These are phyloP conservation scores for Littorina saxatilis DNA, from an alignment of 1,140 invertebrate species.

Conservation along the genomic window DNA sequence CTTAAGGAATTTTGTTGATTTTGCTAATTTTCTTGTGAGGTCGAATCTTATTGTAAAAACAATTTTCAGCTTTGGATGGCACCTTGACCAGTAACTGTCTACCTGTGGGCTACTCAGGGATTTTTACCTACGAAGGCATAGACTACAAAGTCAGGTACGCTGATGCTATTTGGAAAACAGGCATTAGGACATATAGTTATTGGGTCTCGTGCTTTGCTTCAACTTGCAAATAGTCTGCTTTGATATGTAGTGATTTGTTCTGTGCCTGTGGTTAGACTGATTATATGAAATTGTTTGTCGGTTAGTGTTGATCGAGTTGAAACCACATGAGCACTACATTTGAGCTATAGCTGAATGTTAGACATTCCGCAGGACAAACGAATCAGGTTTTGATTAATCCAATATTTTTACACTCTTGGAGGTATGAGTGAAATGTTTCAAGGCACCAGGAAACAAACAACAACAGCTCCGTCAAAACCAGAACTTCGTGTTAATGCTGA, in stretches of 20 bases:
- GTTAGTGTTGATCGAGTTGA: neutral
- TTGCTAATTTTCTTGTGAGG: neutral
- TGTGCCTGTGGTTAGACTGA: too few relatives aligned
- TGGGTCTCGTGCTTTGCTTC: neutral
- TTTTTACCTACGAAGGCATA: neutral
- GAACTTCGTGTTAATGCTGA: too few relatives aligned
- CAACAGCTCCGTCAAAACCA: too few relatives aligned
- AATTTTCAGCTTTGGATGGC: slow-evolving; percentile 16
- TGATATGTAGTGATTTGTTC: too few relatives aligned
- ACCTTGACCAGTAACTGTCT: slow-evolving; percentile 28
- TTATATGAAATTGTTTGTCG: too few relatives aligned
- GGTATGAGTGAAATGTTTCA: too few relatives aligned
- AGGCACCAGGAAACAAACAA: too few relatives aligned
- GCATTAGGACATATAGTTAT: neutral
- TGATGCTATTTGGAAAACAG: neutral
- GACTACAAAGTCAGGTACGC: neutral
- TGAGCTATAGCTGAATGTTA: neutral
- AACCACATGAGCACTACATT: neutral
- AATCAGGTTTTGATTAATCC: too few relatives aligned
- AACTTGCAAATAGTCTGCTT: neutral
- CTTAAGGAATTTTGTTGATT: neutral
- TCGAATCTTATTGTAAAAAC: too few relatives aligned
- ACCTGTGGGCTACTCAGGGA: slow-evolving; percentile 6
- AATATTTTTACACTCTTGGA: too few relatives aligned
- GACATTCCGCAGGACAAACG: neutral